These are phyloP conservation scores for Stratiomys singularior DNA, from an alignment of 2,888 invertebrate genomes.

Conservation along the genomic window DNA sequence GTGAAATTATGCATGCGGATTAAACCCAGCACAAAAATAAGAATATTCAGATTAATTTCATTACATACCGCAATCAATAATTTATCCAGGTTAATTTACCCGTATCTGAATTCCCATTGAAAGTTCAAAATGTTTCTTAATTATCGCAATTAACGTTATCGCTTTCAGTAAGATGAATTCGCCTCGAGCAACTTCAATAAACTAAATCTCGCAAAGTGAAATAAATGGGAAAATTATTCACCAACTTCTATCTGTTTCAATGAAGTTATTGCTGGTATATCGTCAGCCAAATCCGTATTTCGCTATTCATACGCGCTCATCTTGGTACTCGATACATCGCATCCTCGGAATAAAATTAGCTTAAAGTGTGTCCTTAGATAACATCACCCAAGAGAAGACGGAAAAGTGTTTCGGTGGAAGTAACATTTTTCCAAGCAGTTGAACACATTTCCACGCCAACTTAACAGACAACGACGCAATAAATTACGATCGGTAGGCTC, in stretches of 20 bases:
- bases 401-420: neutral
- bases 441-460: constrained; percentile 32
- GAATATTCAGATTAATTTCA: too few species aligned
- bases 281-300: constrained; percentile 1
- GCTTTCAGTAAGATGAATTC: neutral
- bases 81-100: too few species aligned
- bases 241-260: neutral
- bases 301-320: constrained; percentile 17
- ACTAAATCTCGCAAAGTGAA: neutral
- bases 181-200: neutral
- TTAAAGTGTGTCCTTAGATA: constrained; percentile 23
- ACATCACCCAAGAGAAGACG: neutral
- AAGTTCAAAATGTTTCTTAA: constrained; percentile 15
- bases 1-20: too few species aligned
- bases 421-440: constrained; percentile 30
- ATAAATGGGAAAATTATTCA: constrained; percentile 21
- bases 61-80: too few species aligned
- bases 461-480: constrained; percentile 22
- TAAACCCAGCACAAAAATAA: too few species aligned
- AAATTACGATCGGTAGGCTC: constrained; percentile 17
- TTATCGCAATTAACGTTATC: neutral
- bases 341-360: constrained; percentile 12
- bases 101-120: neutral
- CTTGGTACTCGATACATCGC: neutral
- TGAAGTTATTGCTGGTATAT: neutral